These are phyloP conservation scores for Nemurella pictetii DNA, from an alignment of 2,888 invertebrate species.

Conservation along the genomic window DNA sequence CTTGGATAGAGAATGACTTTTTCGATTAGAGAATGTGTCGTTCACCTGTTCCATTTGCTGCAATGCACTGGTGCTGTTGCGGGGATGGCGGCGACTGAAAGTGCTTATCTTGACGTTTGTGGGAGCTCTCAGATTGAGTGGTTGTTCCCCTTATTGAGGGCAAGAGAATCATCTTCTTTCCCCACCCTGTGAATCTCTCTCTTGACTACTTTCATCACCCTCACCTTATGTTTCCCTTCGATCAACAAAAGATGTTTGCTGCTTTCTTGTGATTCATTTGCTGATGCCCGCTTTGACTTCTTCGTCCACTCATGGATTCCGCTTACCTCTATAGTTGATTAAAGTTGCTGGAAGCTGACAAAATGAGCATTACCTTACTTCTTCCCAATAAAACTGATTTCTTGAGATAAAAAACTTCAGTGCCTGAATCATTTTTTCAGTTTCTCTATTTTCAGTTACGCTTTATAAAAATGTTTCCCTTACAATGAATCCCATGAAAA, in stretches of 20 bases:
- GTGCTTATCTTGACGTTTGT: constrained; percentile 31
- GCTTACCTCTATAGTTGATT: constrained; percentile 21
- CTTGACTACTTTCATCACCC: neutral
- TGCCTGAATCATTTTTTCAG: neutral
- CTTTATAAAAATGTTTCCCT: neutral
- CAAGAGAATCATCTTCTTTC: neutral
- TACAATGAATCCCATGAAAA: neutral
- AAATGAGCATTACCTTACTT: neutral
- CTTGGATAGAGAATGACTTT: constrained; percentile 24
- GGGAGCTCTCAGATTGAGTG: constrained; percentile 31
- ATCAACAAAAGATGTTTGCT: constrained; percentile 25
- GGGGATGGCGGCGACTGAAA: neutral
- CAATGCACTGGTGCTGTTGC: neutral
- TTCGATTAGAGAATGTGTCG: constrained; percentile 28
- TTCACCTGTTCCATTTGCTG: constrained; percentile 27
- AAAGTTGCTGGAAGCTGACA: neutral
- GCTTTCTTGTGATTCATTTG: constrained; percentile 27
- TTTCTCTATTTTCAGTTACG: neutral
- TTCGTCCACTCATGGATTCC: constrained; percentile 8
- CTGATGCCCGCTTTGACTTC: constrained; percentile 27
- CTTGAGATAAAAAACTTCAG: too few relatives aligned
- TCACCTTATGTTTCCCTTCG: constrained; percentile 21
- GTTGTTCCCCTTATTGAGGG: constrained; percentile 22
- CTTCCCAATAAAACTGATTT: neutral
- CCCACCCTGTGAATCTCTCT: neutral